Percentiles rank a stretch among this genome's conserved stretches.
These are phyloP conservation scores for Scartelaos histophorus DNA, from an alignment of 2,113 vertebrate genomes.

Conservation along the genomic window DNA sequence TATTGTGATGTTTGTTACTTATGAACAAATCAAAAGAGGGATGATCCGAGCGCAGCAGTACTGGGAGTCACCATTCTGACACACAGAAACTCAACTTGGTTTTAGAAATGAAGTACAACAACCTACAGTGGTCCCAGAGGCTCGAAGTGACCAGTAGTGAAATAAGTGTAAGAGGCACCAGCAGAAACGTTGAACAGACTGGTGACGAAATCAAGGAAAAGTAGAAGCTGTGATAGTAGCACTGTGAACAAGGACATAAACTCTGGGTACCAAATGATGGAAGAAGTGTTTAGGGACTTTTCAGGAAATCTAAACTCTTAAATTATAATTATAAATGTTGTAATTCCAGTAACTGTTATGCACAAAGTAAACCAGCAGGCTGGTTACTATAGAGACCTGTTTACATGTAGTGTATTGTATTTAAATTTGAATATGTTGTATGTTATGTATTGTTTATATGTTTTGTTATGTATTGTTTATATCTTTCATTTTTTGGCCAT, in stretches of 20 bases:
- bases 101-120: neutral
- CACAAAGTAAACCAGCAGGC: constrained; percentile 3
- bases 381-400: constrained; percentile 17
- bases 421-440: constrained; percentile 10
- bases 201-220: neutral
- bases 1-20: constrained; percentile 93
- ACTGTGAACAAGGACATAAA: neutral
- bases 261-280: neutral
- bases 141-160: neutral
- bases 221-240: neutral
- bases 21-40: constrained; percentile 89
- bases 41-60: constrained; percentile 69
- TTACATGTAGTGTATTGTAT: constrained; percentile 37
- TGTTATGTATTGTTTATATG: constrained; percentile 37
- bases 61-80: constrained; percentile 80
- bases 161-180: neutral
- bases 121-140: neutral
- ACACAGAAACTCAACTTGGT: neutral
- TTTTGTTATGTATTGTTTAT: constrained; percentile 35
- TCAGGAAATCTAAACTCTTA: neutral
- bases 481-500: constrained; percentile 5
- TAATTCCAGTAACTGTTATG: constrained; percentile 16
- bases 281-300: neutral
- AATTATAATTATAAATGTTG: neutral
- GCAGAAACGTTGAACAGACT: neutral